Conservation (phyloP, 2,797 vertebrate genomes). For the Pseudotriccus pelzelni region DNA sequence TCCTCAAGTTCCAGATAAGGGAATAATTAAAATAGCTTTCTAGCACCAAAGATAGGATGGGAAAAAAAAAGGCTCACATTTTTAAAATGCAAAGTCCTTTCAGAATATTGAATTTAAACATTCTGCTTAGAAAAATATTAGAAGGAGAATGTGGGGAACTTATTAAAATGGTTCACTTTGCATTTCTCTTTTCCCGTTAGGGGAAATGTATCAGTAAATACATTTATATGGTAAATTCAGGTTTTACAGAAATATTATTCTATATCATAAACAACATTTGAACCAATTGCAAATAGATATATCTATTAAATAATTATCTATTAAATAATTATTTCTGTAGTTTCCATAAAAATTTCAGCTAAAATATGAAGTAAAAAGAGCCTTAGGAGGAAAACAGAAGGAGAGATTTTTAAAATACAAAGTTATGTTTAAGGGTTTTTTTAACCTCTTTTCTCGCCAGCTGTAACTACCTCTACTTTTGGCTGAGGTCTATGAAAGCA, state of each 20-base stretch:
- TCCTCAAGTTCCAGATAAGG: not conserved
- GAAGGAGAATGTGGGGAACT: not conserved
- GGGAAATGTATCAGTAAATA: not conserved
- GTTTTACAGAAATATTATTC: not conserved
- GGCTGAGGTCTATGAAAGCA: not conserved
- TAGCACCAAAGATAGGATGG: not conserved
- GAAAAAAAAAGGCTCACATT: rapidly evolving
- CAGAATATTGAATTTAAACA: not conserved
- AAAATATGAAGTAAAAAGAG: not conserved
- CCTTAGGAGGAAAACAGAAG: not conserved
- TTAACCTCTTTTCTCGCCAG: not conserved
- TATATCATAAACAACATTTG: not conserved
- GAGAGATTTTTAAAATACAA: not conserved
- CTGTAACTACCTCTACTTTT: not conserved
- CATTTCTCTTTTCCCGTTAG: not conserved
- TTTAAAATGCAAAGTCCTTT: not conserved
- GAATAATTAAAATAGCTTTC: not conserved
- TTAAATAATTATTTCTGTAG: not conserved
- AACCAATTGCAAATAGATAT: not conserved
- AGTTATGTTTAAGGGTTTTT: not conserved
- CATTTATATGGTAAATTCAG: not conserved
- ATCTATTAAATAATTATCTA: not conserved
- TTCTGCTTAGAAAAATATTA: not conserved
- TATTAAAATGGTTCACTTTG: not conserved
- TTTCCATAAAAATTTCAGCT: not conserved